Base-by-base conservation (phyloP, 1,140 invertebrate genomes). In the Drosophila miranda region DNA sequence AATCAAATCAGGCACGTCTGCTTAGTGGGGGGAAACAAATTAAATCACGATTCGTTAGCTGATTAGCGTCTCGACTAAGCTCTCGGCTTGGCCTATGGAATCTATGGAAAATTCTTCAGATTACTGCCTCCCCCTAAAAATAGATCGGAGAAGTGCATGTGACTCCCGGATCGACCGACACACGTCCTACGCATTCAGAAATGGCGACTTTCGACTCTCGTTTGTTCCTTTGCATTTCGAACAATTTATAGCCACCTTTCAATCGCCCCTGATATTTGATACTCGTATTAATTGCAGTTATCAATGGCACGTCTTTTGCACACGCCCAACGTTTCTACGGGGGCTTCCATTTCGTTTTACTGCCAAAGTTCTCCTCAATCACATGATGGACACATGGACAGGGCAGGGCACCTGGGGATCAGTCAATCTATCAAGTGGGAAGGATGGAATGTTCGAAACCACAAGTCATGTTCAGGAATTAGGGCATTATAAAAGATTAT, bases 1-100 rank as follows among this genome's bases (percentile, higher is more conserved):
- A 57, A 60, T 66, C 53, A 71, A 79, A 62, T 79, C 62, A 52
- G 69, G 46, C 70, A 73, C 58, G 70, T 51, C 70, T 73, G 59
- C 58, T 73, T 73, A 60, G 38, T 50, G 23, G 34, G 21, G 21
- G 34, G 30, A 34, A 34, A 34, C n/a, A 46, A 14, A 50, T 49
- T 44, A 64, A 60, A 75, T 62, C 69, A 57, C 48, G 43, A 62
- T 69, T 48, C 50, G 54, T 70, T 68, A 56, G 21, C 8, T 55
- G 38, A 69, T 69, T 69, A 68, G 44, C 66, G 44, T 14, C 34
- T 14, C 7, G 34, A 13, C 34, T 13, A 4, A 4, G 34, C 30
- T 34, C 9, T 34, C 3, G 9, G 8, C 34, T 38, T 13, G 11
- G 34, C 13, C 34, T 38, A 38, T 43, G 28, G 42, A 55, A 44